Conservation (phyloP, 2,113 vertebrate species). For the Lagenorhynchus albirostris region DNA sequence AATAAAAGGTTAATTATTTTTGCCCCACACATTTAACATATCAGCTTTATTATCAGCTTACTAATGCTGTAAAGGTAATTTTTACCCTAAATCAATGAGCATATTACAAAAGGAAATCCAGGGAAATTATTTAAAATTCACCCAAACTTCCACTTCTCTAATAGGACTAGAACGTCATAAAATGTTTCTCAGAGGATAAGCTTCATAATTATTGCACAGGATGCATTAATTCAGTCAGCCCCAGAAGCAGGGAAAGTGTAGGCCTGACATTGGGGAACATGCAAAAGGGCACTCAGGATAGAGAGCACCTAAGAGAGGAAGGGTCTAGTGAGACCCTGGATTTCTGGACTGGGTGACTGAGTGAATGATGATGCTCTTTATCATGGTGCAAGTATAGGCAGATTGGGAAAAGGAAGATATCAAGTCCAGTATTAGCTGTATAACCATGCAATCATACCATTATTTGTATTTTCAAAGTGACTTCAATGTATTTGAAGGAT, state of each 20-base stretch:
- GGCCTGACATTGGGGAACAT: background rate
- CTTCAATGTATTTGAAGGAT: background rate
- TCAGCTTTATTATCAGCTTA: slow-evolving; percentile 16
- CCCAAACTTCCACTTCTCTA: background rate
- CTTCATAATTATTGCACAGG: background rate
- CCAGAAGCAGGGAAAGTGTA: background rate
- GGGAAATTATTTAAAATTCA: slow-evolving; percentile 12
- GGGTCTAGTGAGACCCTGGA: accelerated
- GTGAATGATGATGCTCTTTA: background rate
- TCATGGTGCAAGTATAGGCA: background rate
- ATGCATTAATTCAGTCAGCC: background rate
- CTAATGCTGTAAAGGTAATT: background rate
- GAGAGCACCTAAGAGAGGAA: background rate
- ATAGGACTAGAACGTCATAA: background rate
- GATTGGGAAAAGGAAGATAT: background rate
- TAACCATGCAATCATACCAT: background rate
- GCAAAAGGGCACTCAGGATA: background rate
- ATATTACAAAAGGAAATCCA: background rate
- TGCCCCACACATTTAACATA: background rate
- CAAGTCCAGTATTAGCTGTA: background rate
- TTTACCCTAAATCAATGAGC: background rate
- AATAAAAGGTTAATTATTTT: slow-evolving; percentile 49
- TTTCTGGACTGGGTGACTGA: background rate
- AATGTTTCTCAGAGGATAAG: background rate
- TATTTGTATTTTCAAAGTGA: background rate